Evolutionary conservation across 2,113 vertebrate genomes (phyloP).

Genomic region (Gallinago media): DNA sequence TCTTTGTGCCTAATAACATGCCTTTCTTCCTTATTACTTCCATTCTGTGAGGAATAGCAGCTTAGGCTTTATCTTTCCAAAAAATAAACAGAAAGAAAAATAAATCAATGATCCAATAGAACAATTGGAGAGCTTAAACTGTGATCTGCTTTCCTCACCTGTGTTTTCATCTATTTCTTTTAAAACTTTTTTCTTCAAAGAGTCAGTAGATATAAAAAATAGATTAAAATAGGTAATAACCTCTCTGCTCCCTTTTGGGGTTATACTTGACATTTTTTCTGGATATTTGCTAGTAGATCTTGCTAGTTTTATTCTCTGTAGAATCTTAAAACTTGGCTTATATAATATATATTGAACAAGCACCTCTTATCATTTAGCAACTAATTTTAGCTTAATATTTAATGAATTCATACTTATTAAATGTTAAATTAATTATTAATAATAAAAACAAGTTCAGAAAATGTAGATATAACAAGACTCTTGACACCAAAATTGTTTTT

Average conservation of each 20-base stretch:
- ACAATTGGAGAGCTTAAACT: not conserved
- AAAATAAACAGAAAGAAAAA: not conserved
- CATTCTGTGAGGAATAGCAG: not conserved
- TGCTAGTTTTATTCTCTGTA: not conserved
- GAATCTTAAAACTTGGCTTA: not conserved
- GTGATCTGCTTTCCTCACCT: not conserved
- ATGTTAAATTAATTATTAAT: not conserved
- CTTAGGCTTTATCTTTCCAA: not conserved
- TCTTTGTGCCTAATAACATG: not conserved
- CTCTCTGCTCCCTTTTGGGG: not conserved
- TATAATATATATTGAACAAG: not conserved
- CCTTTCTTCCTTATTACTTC: not conserved
- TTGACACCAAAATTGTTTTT: not conserved
- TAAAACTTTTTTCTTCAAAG: not conserved
- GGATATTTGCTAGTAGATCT: not conserved
- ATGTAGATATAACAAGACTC: not conserved
- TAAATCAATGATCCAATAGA: not conserved
- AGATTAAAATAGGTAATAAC: not conserved
- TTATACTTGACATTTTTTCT: slow-evolving; percentile 26
- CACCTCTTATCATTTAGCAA: not conserved
- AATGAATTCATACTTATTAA: not conserved
- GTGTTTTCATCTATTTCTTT: not conserved
- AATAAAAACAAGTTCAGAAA: not conserved
- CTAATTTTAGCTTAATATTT: not conserved
- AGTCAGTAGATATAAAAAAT: not conserved